These are phyloP conservation scores for Gracilinanus agilis DNA, from an alignment of 2,113 vertebrate genomes.

Conservation along the genomic window DNA sequence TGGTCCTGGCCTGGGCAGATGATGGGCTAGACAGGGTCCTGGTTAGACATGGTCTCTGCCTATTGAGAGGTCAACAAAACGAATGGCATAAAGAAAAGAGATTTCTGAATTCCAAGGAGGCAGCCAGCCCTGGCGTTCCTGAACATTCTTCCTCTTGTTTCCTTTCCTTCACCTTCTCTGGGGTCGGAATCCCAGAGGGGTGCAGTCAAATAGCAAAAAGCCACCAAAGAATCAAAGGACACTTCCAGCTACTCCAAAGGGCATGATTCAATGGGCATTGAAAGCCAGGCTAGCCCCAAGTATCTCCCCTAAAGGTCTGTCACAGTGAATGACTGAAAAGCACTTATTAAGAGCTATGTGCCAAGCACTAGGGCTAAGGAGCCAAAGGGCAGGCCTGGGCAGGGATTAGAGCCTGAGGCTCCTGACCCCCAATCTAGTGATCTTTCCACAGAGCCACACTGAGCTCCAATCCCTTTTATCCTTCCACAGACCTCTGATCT, in stretches of 20 bases:
- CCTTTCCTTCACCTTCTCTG: not conserved
- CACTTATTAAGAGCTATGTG: not conserved
- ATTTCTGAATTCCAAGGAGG: not conserved
- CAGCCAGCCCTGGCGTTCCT: not conserved
- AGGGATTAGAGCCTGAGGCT: not conserved
- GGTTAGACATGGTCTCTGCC: constrained; percentile 17
- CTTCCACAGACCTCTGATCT: not conserved
- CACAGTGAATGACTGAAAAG: not conserved
- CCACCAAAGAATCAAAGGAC: not conserved
- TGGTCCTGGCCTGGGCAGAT: too few species aligned
- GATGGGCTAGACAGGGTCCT: not conserved
- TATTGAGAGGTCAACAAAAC: not conserved
- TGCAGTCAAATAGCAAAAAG: not conserved
- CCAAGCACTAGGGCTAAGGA: not conserved
- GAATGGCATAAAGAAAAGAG: not conserved
- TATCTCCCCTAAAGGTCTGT: not conserved
- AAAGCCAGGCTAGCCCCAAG: not conserved
- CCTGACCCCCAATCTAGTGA: not conserved
- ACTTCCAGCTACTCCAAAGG: not conserved
- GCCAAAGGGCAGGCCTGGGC: not conserved
- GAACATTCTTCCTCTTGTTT: not conserved
- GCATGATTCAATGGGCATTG: not conserved
- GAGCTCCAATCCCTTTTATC: not conserved
- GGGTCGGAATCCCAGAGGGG: not conserved
- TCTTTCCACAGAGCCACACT: not conserved